phyloP scores from a whole-genome alignment of 2,888 invertebrate species.

The Plutella xylostella region DNA sequence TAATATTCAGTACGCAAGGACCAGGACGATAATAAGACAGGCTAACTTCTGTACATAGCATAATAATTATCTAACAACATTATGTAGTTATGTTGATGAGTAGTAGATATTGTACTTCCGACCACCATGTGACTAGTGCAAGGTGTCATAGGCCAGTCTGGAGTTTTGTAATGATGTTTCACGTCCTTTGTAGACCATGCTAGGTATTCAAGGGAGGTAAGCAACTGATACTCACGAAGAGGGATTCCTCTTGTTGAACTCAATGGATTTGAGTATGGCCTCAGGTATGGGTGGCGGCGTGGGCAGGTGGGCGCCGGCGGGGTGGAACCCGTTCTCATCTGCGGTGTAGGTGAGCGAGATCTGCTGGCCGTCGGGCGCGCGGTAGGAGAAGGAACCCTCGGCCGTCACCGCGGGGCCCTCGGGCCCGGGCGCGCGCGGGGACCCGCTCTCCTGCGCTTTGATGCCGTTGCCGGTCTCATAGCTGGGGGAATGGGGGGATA shows the following conservation, averaged over 20 bases:
- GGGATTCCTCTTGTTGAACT: slow-evolving; percentile 43
- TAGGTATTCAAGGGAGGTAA: no score
- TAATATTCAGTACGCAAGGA: no score
- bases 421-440: slow-evolving; percentile 59
- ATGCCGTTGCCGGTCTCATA: slow-evolving; percentile 76
- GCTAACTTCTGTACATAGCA: no score
- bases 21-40: no score
- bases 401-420: slow-evolving; percentile 62
- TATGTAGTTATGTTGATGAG: no score
- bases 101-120: no score
- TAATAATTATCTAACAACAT: no score
- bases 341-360: slow-evolving; percentile 74
- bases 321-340: slow-evolving; percentile 77
- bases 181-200: no score
- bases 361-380: slow-evolving; percentile 72
- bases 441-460: slow-evolving; percentile 64
- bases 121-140: no score
- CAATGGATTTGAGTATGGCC: slow-evolving; percentile 57
- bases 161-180: no score
- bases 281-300: slow-evolving; percentile 70
- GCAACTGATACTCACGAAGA: slow-evolving; percentile 35
- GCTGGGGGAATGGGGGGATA: slow-evolving; percentile 22
- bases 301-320: slow-evolving; percentile 67
- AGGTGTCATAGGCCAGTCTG: no score
- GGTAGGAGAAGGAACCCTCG: slow-evolving; percentile 73